Base-by-base conservation (phyloP, 2,888 invertebrate species). In the Metopia argyrocephala region DNA sequence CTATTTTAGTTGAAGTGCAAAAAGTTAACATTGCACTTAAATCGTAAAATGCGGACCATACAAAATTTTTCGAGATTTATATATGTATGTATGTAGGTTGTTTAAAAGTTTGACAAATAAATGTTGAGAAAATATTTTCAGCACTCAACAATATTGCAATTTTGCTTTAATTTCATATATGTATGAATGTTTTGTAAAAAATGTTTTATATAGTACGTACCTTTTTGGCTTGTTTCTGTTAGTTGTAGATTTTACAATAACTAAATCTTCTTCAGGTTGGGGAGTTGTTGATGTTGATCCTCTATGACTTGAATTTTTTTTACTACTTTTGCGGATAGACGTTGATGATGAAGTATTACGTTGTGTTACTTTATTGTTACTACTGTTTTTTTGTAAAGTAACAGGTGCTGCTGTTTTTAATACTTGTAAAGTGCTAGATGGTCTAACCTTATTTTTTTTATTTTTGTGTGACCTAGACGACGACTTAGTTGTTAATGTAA, bases 401-500 rank as follows among this genome's bases (percentile, higher is more conserved):
- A 76, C 54, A 0, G 95, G 95, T 20, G 94, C 94, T 12, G 94
- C 94, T 0, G 96, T 96, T 91, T 95, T 95, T 65, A 95, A 87
- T 79, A 95, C 94, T 86, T 94, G 92, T 78, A 94, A 92, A 0
- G 94, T 92, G 56, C 93, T 93, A 28, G 93, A 93, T 0, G 95
- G 93, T 62, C 93, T 92, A 83, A 95, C 94, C 91, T 94, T 94
- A 6, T 93, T 93, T 61, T 88, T 87, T 45, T 87, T 86, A 70
- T 86, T 86, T 84, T 92, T 92, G 79, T 93, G 93, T 31, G 95
- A 91, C 86, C 94, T 94, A 0, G 70, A 59, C 18, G 74, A 27
- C 25, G 56, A 21, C 21, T 71, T 78, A 2, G 79, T 73, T n/a
- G 52, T 64, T 0, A 65, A 46, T 18, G 52, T 56, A 64, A 61